These are phyloP conservation scores for Gasteruption jaculator DNA, from an alignment of 2,888 invertebrate genomes.

Conservation along the genomic window DNA sequence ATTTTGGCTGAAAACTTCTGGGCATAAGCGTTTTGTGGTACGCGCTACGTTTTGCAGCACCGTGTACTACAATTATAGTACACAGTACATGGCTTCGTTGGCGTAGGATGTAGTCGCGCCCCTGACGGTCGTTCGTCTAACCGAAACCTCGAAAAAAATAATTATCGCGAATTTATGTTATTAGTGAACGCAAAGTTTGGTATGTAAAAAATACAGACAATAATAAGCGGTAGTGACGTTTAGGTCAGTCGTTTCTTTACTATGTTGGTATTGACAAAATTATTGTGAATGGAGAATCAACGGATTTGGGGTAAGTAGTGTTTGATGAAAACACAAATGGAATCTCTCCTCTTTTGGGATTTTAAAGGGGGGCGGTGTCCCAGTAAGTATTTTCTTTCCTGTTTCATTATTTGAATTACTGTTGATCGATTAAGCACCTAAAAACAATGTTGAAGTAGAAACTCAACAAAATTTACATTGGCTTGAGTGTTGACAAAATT, in stretches of 20 bases:
- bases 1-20: too few relatives aligned
- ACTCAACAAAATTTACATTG: slow-evolving; percentile 17
- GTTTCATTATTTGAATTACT: too few relatives aligned
- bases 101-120: too few relatives aligned
- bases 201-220: slow-evolving; percentile 31
- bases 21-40: too few relatives aligned
- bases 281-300: slow-evolving; percentile 20
- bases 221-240: slow-evolving; percentile 22
- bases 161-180: slow-evolving; percentile 41
- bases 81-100: too few relatives aligned
- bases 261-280: slow-evolving; percentile 11
- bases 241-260: slow-evolving; percentile 6
- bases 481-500: too few relatives aligned
- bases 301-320: slow-evolving; percentile 29
- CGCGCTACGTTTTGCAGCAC: too few relatives aligned
- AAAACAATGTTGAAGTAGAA: slow-evolving; percentile 41
- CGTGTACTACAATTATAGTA: too few relatives aligned
- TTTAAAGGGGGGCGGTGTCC: slow-evolving; percentile 44
- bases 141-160: slow-evolving; percentile 36
- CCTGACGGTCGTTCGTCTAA: slow-evolving; percentile 30
- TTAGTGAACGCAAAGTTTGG: slow-evolving; percentile 37
- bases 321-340: too few relatives aligned
- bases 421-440: too few relatives aligned
- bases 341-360: too few relatives aligned
- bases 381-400: slow-evolving; percentile 33